Evolutionary conservation across 2,113 vertebrate species (phyloP).

Genomic region (Coptodon rendalli): DNA sequence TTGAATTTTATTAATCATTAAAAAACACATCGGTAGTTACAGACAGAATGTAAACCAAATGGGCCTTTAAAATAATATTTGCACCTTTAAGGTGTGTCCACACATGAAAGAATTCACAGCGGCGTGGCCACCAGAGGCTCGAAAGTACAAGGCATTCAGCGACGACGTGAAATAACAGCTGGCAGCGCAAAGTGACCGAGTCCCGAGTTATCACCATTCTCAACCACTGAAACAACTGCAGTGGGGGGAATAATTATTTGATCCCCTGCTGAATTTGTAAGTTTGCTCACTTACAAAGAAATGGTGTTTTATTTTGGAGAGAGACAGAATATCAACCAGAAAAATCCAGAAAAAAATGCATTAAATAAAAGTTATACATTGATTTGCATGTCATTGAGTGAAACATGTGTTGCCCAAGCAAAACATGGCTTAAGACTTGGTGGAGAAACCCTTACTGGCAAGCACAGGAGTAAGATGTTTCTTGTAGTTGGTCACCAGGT

Average conservation of each 20-base stretch:
- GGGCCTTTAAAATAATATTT: neutral
- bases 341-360: neutral
- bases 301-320: neutral
- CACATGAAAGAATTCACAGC: neutral
- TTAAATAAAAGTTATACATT: neutral
- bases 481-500: neutral
- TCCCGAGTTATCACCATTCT: neutral
- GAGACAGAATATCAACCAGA: neutral
- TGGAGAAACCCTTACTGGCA: neutral
- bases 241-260: neutral
- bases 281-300: neutral
- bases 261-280: neutral
- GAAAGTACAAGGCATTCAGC: neutral
- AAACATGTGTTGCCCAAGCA: neutral
- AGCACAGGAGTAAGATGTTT: neutral
- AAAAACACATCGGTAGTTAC: neutral
- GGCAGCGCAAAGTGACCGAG: neutral
- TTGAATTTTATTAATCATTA: neutral
- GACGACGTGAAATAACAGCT: neutral
- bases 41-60: neutral
- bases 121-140: rapidly evolving
- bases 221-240: neutral
- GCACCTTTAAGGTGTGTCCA: neutral
- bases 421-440: neutral
- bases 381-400: neutral